phyloP scores from a whole-genome alignment of 2,888 invertebrate genomes.

The Mesodorylaimus sp. region DNA sequence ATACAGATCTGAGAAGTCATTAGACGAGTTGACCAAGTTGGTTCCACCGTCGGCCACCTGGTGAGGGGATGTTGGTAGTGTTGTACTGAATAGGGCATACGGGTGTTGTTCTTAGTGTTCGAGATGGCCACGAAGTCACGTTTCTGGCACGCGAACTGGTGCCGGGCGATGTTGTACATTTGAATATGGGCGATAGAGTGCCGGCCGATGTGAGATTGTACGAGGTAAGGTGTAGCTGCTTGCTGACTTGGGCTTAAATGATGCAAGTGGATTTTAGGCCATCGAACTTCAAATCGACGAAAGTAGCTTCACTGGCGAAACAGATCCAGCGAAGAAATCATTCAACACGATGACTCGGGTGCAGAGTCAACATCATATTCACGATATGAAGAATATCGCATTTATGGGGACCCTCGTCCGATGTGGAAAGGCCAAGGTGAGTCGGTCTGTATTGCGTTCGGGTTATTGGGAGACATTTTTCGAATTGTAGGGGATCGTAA shows the following conservation, averaged over 20 bases:
- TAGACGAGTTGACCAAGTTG: constrained; percentile 84
- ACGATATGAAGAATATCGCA: constrained; percentile 50
- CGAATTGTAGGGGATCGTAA: constrained; percentile 64
- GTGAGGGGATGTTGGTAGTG: constrained; percentile 7
- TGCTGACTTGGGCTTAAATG: not conserved
- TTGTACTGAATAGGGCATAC: not conserved
- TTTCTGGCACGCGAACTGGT: constrained; percentile 81
- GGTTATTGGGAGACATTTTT: not conserved
- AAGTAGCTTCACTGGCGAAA: constrained; percentile 95
- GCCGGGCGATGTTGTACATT: constrained; percentile 80
- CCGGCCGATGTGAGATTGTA: constrained; percentile 89
- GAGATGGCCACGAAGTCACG: constrained; percentile 20
- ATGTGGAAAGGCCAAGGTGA: constrained; percentile 80
- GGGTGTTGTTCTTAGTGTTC: constrained; percentile 16
- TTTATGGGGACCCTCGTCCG: constrained; percentile 96
- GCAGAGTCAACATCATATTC: constrained; percentile 15
- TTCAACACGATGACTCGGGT: constrained; percentile 3
- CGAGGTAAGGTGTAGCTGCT: constrained; percentile 40
- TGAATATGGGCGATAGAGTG: constrained; percentile 83
- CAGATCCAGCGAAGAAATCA: constrained; percentile 56
- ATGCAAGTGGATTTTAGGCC: constrained; percentile 39
- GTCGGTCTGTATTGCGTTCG: constrained; percentile 6
- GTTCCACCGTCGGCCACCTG: constrained; percentile 56
- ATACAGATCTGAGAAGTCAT: constrained; percentile 90
- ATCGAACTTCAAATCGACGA: constrained; percentile 86